Evolutionary conservation across 2,113 vertebrate genomes (phyloP).

Genomic region (Mixornis gularis): DNA sequence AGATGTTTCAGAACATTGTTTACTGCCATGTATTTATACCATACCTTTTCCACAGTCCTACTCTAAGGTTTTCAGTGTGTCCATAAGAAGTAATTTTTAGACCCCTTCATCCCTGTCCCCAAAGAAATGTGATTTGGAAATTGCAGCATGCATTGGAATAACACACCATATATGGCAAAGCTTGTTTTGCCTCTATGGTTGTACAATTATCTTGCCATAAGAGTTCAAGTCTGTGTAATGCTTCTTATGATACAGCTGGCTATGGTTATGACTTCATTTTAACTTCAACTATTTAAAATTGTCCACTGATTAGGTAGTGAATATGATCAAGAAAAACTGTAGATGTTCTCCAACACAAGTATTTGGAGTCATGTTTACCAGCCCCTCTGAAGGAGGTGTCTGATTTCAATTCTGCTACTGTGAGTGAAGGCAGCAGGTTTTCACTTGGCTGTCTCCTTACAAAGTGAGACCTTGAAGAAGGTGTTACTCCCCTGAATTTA

Average conservation of each 20-base stretch:
- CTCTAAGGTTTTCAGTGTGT: neutral
- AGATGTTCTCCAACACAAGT: neutral
- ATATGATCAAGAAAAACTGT: neutral
- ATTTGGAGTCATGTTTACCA: constrained; percentile 1
- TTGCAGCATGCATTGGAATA: neutral
- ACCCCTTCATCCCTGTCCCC: neutral
- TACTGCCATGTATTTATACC: neutral
- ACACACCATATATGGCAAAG: neutral
- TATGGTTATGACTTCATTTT: neutral
- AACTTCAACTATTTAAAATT: neutral
- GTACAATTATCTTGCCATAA: neutral
- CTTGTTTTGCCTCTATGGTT: neutral
- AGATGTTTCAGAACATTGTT: neutral
- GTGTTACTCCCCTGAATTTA: neutral
- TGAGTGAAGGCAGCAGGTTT: constrained; percentile 78
- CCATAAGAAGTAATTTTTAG: neutral
- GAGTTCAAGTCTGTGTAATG: neutral
- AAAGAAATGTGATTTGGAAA: neutral
- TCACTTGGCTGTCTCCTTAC: neutral
- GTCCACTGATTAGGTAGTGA: neutral
- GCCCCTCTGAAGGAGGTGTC: constrained; percentile 4
- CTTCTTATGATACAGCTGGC: neutral
- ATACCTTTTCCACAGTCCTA: neutral
- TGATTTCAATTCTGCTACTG: constrained; percentile 62
- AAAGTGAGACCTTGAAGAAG: neutral